These are phyloP conservation scores for Oxyruncus cristatus DNA, from an alignment of 2,113 vertebrate genomes.

Conservation along the genomic window DNA sequence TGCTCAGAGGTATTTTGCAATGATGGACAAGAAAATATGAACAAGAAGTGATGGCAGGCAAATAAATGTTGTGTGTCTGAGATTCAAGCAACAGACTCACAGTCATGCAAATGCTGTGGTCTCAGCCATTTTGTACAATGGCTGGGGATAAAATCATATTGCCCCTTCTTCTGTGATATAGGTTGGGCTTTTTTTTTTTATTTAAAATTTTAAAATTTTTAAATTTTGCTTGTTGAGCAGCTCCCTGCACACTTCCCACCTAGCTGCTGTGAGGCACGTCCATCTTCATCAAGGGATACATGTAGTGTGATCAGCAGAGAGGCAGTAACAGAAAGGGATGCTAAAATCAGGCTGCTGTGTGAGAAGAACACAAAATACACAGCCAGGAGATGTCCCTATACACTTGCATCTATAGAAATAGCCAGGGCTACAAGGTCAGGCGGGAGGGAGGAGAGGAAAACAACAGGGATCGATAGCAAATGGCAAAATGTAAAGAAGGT, in stretches of 20 bases:
- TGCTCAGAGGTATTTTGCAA: not conserved
- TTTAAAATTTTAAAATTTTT: not conserved
- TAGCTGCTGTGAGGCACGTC: not conserved
- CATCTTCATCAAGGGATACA: not conserved
- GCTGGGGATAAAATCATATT: not conserved
- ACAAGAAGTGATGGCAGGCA: not conserved
- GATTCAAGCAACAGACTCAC: not conserved
- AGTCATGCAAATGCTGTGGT: not conserved
- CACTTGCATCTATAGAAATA: not conserved
- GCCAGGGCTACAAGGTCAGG: not conserved
- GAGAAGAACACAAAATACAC: not conserved
- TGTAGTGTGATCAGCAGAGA: not conserved
- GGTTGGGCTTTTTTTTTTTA: not conserved
- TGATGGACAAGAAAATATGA: not conserved
- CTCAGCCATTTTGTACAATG: not conserved
- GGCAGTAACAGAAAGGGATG: not conserved
- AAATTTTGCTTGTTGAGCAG: not conserved
- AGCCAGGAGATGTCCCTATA: not conserved
- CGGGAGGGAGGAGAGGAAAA: not conserved
- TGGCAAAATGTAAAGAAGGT: not conserved
- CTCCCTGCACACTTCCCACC: not conserved
- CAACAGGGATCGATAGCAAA: fast-evolving
- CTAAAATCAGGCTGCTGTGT: not conserved
- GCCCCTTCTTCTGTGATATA: not conserved
- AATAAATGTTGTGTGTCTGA: not conserved